Conservation (phyloP, 2,797 vertebrate species). For the Pygocentrus nattereri region DNA sequence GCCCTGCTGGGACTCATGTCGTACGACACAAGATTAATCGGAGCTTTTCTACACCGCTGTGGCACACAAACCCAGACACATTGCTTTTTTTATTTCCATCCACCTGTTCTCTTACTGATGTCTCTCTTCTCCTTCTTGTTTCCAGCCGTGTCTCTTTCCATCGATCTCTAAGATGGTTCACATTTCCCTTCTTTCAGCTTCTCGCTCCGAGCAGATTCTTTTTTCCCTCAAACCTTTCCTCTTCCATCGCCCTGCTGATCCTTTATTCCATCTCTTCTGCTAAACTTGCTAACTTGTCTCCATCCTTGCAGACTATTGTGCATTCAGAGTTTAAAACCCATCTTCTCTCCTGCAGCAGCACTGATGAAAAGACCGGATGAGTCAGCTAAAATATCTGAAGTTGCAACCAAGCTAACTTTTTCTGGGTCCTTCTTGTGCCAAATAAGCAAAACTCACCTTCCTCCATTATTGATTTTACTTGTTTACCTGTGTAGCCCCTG, state of each 20-base stretch:
- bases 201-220: neutral
- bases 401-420: neutral
- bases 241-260: neutral
- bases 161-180: neutral
- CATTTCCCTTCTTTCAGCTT: neutral
- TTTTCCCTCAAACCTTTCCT: neutral
- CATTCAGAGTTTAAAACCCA: neutral
- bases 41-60: neutral
- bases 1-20: conserved; percentile 12
- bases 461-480: neutral
- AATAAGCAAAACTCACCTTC: neutral
- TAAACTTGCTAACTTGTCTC: neutral
- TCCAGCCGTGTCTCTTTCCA: neutral
- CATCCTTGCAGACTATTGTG: neutral
- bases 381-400: conserved; percentile 26
- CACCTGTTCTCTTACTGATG: neutral
- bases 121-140: neutral
- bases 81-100: neutral
- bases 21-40: conserved; percentile 3
- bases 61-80: neutral
- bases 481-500: neutral
- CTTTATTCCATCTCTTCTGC: neutral
- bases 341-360: conserved; percentile 3
- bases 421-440: neutral
- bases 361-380: conserved; percentile 44